Evolutionary conservation across 1,140 invertebrate genomes (phyloP), one percentile per base, ranked within the genome.

Genomic region (Hypsibius dujardini): DNA sequence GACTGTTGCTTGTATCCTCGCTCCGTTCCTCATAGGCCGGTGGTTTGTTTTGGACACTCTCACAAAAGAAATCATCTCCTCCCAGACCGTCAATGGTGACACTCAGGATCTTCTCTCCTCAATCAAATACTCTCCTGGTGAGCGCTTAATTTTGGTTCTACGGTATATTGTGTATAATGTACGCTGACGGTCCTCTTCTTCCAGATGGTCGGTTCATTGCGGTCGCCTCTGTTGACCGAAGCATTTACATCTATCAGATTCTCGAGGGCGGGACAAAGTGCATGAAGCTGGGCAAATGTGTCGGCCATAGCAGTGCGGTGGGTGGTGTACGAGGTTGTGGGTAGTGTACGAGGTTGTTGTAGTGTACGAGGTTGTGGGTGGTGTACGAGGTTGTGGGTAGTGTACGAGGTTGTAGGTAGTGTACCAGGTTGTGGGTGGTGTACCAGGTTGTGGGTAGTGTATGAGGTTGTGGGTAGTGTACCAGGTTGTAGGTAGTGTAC

Each of bases 181-280:
- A 28, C 28, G 28, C n/a, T 56, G 50, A 56, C 50, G 7, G 7
- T 12, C n/a, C 7, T 56, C n/a, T 56, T n/a, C 7, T 56, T 56
- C 87, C 88, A 70, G 87, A 94, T 84, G 90, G 90, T 67, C 82
- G 83, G 69, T 81, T 87, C 73, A 79, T 95, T 60, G 91, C 91
- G n/a, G 78, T 94, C 72, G 92, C 90, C 1, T 94, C 91, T 0
- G 81, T 90, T 69, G 92, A 95, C 80, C 93, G 92, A 82, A 86
- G 86, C 77, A 88, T 95, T 77, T 95, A 95, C 79, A 82, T 95
- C 71, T 95, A 95, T 81, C 88, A 90, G 82, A 85, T 88, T 7
- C 84, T 85, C 47, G 88, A 90, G 62, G 85, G 85, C 73, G 85
- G 85, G 2, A 84, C 84, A 59, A 86, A 90, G 76, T 93, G 89